Evolutionary conservation across 1,140 invertebrate genomes (phyloP).

Genomic region (Lepidurus arcticus): DNA sequence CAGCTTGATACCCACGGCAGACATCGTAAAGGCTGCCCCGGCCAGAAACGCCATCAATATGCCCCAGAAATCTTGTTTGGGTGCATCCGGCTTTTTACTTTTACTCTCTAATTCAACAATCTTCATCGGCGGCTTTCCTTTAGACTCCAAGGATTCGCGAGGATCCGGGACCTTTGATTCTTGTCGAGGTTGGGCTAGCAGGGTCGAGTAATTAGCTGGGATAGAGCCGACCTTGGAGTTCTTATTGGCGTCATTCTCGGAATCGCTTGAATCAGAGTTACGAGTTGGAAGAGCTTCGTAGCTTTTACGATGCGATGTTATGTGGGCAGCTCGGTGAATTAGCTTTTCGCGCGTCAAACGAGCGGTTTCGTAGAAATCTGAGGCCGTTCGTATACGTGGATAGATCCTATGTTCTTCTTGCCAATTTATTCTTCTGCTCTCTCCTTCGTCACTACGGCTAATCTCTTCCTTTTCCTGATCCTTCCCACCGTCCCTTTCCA

Average conservation of each 20-base stretch:
- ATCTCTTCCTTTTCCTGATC: neutral
- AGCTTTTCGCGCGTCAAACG: constrained; percentile 1
- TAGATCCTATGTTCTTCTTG: neutral
- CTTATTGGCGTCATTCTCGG: neutral
- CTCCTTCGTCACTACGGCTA: neutral
- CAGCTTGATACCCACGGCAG: constrained; percentile 25
- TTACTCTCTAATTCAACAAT: neutral
- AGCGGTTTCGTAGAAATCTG: neutral
- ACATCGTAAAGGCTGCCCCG: constrained; percentile 14
- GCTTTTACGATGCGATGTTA: neutral
- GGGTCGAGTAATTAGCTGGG: neutral
- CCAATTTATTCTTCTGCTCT: neutral
- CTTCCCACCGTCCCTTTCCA: neutral
- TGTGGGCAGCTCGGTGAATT: neutral
- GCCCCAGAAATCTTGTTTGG: constrained; percentile 15
- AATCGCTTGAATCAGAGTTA: neutral
- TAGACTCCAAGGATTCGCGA: neutral
- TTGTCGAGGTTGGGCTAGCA: neutral
- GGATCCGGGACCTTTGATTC: neutral
- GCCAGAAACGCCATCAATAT: constrained; percentile 23
- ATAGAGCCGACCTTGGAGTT: constrained; percentile 14
- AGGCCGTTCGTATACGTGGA: constrained; percentile 1
- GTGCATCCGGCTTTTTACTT: neutral
- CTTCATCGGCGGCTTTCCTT: neutral
- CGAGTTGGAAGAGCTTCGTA: neutral